Evolutionary conservation across 2,888 invertebrate species (phyloP).

Genomic region (Oscheius myriophilus): DNA sequence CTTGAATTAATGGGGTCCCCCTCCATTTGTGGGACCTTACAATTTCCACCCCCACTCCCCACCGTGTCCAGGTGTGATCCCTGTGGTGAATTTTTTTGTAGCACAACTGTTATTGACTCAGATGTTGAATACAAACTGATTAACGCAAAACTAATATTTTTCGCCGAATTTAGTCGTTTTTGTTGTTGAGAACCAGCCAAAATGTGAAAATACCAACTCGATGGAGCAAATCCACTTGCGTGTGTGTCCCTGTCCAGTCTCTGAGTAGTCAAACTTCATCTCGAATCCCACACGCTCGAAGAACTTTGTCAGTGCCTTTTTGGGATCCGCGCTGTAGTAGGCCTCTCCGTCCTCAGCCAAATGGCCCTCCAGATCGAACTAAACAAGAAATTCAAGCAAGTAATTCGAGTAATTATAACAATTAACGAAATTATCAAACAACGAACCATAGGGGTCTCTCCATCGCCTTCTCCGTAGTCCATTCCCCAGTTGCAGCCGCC

Average conservation of each 20-base stretch:
- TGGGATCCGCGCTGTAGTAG: slow-evolving; percentile 90
- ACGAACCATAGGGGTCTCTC: slow-evolving; percentile 13
- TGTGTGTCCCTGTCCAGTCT: slow-evolving; percentile 85
- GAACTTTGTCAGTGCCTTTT: slow-evolving; percentile 90
- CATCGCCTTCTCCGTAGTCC: slow-evolving; percentile 73
- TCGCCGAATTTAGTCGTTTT: no score
- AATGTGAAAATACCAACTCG: slow-evolving; percentile 70
- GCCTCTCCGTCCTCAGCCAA: slow-evolving; percentile 79
- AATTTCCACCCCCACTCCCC: no score
- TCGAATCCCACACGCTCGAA: slow-evolving; percentile 87
- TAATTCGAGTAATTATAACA: not conserved
- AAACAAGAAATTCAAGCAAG: slow-evolving; percentile 8
- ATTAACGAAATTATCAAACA: no score
- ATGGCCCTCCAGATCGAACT: slow-evolving; percentile 47
- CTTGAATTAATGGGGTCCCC: no score
- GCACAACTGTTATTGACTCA: no score
- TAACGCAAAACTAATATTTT: no score
- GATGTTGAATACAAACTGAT: no score
- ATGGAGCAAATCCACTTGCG: slow-evolving; percentile 82
- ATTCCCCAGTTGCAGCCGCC: slow-evolving; percentile 91
- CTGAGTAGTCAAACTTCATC: slow-evolving; percentile 82
- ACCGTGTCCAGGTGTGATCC: no score
- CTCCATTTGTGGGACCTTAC: no score
- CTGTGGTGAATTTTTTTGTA: no score
- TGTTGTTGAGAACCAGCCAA: not conserved